These are phyloP conservation scores for Psammodynastes pulverulentus DNA, from an alignment of 2,113 vertebrate species.

Conservation along the genomic window DNA sequence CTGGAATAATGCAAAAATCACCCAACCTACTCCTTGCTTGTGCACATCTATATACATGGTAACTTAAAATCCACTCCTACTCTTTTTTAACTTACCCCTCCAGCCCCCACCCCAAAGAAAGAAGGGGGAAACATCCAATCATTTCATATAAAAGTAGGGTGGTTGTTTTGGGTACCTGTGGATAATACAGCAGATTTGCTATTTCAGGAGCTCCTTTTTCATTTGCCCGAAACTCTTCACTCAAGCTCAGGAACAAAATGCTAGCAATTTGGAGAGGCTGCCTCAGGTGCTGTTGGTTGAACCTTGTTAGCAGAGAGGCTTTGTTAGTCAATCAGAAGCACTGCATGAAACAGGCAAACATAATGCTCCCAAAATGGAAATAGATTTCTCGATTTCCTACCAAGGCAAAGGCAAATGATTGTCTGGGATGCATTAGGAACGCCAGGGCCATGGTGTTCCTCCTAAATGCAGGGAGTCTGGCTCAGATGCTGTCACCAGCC, in stretches of 20 bases:
- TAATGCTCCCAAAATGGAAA: neutral
- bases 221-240: slow-evolving; percentile 25
- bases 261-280: neutral
- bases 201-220: neutral
- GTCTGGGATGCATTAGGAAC: neutral
- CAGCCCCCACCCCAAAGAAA: neutral
- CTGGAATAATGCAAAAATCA: neutral
- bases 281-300: neutral
- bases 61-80: neutral
- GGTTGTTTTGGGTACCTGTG: neutral
- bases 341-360: neutral
- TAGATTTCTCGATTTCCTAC: slow-evolving; percentile 10
- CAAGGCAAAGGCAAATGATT: neutral
- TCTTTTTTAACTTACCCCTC: neutral
- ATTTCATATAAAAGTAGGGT: neutral
- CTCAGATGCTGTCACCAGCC: neutral
- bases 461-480: neutral
- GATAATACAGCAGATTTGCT: neutral
- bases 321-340: slow-evolving; percentile 6
- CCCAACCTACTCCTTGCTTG: neutral
- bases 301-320: slow-evolving; percentile 1
- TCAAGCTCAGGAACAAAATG: slow-evolving; percentile 18
- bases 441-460: neutral
- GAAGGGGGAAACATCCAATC: neutral
- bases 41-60: neutral